Percentiles rank a stretch among this genome's conserved stretches.
Evolutionary conservation across 2,888 invertebrate genomes (phyloP).

Genomic region (Iphiclides podalirius): DNA sequence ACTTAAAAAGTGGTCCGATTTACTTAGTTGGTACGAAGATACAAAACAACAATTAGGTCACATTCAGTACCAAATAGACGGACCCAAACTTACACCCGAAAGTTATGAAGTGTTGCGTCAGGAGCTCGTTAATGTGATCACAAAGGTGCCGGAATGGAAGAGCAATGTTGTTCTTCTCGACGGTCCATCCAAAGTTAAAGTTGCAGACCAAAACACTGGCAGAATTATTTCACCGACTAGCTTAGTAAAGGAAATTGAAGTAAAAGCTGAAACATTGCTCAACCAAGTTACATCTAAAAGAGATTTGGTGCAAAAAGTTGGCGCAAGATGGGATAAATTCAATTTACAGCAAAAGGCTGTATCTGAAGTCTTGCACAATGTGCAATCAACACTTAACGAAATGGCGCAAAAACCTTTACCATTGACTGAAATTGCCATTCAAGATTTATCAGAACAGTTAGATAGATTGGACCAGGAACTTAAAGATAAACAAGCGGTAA

Average conservation of each 20-base stretch:
- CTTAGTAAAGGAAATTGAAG: constrained; percentile 86
- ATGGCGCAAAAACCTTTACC: constrained; percentile 75
- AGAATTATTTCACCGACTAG: constrained; percentile 86
- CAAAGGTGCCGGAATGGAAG: constrained; percentile 86
- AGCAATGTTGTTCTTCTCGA: constrained; percentile 84
- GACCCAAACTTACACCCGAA: constrained; percentile 84
- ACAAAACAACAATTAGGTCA: constrained; percentile 89
- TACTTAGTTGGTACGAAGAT: constrained; percentile 90
- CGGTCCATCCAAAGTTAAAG: constrained; percentile 82
- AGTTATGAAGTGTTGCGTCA: constrained; percentile 84
- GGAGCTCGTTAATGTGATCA: constrained; percentile 85
- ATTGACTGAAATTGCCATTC: constrained; percentile 67
- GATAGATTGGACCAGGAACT: constrained; percentile 78
- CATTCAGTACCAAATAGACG: constrained; percentile 89
- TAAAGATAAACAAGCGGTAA: constrained; percentile 81
- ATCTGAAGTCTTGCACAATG: constrained; percentile 81
- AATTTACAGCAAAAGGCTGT: constrained; percentile 86
- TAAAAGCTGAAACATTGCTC: constrained; percentile 83
- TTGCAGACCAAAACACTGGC: constrained; percentile 85
- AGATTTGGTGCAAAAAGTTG: constrained; percentile 84
- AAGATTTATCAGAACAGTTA: constrained; percentile 71
- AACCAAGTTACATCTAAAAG: constrained; percentile 84
- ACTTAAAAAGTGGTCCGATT: constrained; percentile 90
- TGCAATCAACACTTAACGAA: constrained; percentile 78
- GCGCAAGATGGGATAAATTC: constrained; percentile 89